Evolutionary conservation across 2,797 vertebrate genomes (phyloP).

Genomic region (Peromyscus aztecus): DNA sequence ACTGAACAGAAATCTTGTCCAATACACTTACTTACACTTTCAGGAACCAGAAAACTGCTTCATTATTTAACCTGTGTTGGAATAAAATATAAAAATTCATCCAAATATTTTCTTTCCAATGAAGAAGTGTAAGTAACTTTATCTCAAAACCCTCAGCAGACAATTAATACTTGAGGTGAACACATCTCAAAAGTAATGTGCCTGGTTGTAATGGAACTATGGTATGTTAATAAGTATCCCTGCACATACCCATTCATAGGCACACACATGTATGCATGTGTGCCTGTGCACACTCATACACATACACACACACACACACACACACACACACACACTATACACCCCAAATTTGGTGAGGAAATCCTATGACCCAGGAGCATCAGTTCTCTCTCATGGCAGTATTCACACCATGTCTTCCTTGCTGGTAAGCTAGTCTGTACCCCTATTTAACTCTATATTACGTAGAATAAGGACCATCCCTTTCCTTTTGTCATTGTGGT

Average conservation of each 20-base stretch:
- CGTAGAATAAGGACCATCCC: background rate
- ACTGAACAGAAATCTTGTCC: background rate
- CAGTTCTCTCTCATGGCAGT: background rate
- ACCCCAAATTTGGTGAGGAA: background rate
- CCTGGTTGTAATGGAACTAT: background rate
- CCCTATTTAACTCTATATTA: background rate
- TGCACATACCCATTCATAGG: background rate
- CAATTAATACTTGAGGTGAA: background rate
- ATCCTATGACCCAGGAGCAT: background rate
- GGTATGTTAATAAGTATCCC: background rate
- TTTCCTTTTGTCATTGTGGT: background rate
- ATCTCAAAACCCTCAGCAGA: background rate
- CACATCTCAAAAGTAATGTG: background rate
- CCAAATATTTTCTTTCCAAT: background rate
- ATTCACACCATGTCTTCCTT: background rate
- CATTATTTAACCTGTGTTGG: background rate
- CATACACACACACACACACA: background rate
- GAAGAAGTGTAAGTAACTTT: background rate
- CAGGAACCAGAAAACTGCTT: constrained; percentile 2
- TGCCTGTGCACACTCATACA: too few species aligned
- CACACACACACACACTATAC: too few species aligned
- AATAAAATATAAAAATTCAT: background rate
- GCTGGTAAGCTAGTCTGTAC: too few species aligned
- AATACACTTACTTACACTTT: background rate
- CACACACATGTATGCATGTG: background rate